phyloP scores from a whole-genome alignment of 2,888 invertebrate species.

The Litoditis marina region DNA sequence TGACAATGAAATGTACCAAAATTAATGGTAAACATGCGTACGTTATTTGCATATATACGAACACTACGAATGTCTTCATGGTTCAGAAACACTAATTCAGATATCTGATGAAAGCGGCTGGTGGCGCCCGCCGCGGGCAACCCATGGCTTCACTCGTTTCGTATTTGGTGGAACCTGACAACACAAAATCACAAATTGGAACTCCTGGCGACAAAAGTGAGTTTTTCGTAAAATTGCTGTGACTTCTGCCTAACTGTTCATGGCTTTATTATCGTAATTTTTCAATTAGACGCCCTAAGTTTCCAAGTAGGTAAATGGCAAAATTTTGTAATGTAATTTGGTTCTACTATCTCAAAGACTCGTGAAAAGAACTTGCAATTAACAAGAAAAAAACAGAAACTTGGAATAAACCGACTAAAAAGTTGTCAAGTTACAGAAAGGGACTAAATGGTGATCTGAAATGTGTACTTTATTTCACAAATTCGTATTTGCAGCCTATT shows the following conservation, averaged over 20 bases:
- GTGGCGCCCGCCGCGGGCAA: slow-evolving; percentile 37
- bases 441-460: not conserved
- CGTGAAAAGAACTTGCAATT: too few relatives aligned
- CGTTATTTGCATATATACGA: too few relatives aligned
- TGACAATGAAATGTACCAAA: too few relatives aligned
- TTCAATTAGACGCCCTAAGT: too few relatives aligned
- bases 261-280: too few relatives aligned
- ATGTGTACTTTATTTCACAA: slow-evolving; percentile 15
- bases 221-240: too few relatives aligned
- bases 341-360: not conserved
- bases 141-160: slow-evolving; percentile 26
- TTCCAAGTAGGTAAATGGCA: not conserved
- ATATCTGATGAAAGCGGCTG: slow-evolving; percentile 72
- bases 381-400: too few relatives aligned
- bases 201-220: slow-evolving; percentile 8
- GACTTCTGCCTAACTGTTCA: too few relatives aligned
- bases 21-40: too few relatives aligned
- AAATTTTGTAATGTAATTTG: not conserved
- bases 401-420: not conserved
- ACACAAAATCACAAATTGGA: slow-evolving; percentile 25
- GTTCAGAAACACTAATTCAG: too few relatives aligned
- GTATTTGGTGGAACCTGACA: slow-evolving; percentile 31
- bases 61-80: too few relatives aligned
- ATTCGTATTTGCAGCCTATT: slow-evolving; percentile 8
- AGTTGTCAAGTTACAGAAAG: not conserved